Conservation (phyloP, 2,113 vertebrate species). For the Myrmecobius fasciatus region DNA sequence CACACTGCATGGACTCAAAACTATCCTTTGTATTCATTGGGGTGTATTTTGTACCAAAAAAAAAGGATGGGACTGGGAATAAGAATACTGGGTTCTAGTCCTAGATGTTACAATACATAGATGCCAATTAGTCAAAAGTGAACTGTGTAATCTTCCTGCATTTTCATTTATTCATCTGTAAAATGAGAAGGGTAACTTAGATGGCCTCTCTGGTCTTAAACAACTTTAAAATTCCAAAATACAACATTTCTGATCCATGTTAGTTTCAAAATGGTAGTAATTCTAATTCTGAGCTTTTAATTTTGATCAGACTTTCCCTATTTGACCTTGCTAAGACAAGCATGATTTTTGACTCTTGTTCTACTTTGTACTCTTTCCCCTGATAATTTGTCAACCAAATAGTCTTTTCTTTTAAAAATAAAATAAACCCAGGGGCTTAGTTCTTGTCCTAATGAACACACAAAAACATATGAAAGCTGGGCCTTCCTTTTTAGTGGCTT, state of each 20-base stretch:
- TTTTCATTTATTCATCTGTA: neutral
- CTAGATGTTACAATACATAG: neutral
- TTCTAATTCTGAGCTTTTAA: neutral
- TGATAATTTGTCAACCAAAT: neutral
- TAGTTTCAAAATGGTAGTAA: accelerated
- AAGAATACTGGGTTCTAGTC: neutral
- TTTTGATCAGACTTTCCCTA: neutral
- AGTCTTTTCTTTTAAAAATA: neutral
- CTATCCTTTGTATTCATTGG: neutral
- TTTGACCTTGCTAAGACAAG: neutral
- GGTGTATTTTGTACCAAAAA: neutral
- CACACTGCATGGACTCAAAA: neutral
- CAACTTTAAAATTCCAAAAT: too few relatives aligned
- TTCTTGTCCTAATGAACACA: neutral
- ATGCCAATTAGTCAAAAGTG: neutral
- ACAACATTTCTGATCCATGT: neutral
- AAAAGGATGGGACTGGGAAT: neutral
- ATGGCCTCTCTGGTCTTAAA: neutral
- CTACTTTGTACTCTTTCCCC: neutral
- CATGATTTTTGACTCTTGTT: neutral
- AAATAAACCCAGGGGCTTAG: neutral
- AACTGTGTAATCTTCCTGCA: neutral
- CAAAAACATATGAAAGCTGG: neutral
- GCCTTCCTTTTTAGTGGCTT: slow-evolving; percentile 1
- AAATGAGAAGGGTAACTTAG: neutral